These are phyloP conservation scores for Germaria angustata DNA, from an alignment of 2,888 invertebrate species.

Conservation along the genomic window DNA sequence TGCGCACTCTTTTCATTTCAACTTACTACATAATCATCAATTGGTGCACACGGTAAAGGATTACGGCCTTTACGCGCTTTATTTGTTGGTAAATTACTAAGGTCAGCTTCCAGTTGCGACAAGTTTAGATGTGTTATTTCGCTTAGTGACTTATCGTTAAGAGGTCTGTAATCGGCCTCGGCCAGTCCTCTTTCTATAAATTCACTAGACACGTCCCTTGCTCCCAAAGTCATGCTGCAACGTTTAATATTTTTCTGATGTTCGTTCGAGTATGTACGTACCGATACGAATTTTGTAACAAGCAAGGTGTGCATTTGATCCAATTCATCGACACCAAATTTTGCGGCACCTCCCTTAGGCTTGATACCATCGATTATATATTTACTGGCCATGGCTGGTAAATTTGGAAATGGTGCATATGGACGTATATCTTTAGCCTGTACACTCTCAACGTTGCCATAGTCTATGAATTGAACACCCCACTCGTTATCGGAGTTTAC, in stretches of 20 bases:
- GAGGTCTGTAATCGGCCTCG: neutral
- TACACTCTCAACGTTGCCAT: slow-evolving; percentile 88
- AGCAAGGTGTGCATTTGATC: slow-evolving; percentile 83
- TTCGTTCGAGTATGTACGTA: slow-evolving; percentile 78
- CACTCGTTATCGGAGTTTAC: slow-evolving; percentile 74
- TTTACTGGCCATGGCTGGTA: slow-evolving; percentile 85
- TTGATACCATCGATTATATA: slow-evolving; percentile 82
- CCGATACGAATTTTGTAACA: slow-evolving; percentile 82
- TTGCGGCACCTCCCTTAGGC: slow-evolving; percentile 75
- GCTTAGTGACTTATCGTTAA: neutral
- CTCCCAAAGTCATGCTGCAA: slow-evolving; percentile 73
- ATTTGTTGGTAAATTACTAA: neutral
- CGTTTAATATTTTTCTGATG: slow-evolving; percentile 68
- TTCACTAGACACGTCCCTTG: slow-evolving; percentile 71
- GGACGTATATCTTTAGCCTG: slow-evolving; percentile 82
- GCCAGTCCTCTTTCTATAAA: slow-evolving; percentile 70
- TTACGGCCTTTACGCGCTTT: slow-evolving; percentile 34
- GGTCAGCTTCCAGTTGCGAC: neutral
- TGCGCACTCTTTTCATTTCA: neutral
- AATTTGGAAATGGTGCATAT: slow-evolving; percentile 83
- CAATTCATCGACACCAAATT: slow-evolving; percentile 82
- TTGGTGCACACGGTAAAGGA: slow-evolving; percentile 9
- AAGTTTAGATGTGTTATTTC: neutral
- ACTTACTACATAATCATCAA: slow-evolving; percentile 49
- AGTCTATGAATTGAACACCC: slow-evolving; percentile 88